These are phyloP conservation scores for Loripinus fragilis DNA, from an alignment of 2,888 invertebrate genomes.

Conservation along the genomic window DNA sequence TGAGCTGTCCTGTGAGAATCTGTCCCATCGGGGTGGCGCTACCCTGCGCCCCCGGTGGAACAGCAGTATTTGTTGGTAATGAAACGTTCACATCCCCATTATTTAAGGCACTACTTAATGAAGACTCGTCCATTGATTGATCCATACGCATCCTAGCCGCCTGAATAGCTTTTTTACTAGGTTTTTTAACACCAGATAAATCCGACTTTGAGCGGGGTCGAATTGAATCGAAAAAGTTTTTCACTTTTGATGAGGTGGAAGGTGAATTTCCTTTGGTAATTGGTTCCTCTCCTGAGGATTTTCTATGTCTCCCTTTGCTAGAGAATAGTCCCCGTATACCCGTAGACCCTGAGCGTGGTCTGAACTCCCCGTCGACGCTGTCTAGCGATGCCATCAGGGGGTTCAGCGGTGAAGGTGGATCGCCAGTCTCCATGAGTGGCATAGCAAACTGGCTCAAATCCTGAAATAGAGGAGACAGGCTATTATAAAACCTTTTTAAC, in stretches of 20 bases:
- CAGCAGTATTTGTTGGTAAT: conserved; percentile 37
- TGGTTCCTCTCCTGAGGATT: conserved; percentile 75
- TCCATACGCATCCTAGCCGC: conserved; percentile 64
- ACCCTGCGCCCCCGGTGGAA: conserved; percentile 38
- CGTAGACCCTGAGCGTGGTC: conserved; percentile 77
- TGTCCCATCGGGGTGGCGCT: conserved; percentile 78
- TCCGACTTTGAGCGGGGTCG: conserved; percentile 81
- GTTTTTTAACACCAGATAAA: conserved; percentile 78
- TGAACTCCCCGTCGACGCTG: conserved; percentile 70
- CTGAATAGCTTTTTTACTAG: conserved; percentile 69
- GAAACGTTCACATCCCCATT: conserved; percentile 46
- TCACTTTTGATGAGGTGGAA: conserved; percentile 74
- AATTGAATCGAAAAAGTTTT: conserved; percentile 79
- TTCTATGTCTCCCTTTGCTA: conserved; percentile 69
- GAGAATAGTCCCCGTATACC: conserved; percentile 71
- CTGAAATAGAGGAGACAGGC: conserved; percentile 65
- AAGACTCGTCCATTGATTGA: conserved; percentile 75
- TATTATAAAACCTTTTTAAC: too few relatives aligned
- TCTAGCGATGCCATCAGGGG: conserved; percentile 57
- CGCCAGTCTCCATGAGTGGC: conserved; percentile 73
- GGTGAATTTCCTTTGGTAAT: conserved; percentile 64
- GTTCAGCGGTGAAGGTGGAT: conserved; percentile 39
- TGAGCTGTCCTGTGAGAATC: conserved; percentile 76
- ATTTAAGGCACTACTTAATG: conserved; percentile 61
- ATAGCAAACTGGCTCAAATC: conserved; percentile 82